Base-by-base conservation (phyloP, 2,113 vertebrate species). In the Gymnarchus niloticus region DNA sequence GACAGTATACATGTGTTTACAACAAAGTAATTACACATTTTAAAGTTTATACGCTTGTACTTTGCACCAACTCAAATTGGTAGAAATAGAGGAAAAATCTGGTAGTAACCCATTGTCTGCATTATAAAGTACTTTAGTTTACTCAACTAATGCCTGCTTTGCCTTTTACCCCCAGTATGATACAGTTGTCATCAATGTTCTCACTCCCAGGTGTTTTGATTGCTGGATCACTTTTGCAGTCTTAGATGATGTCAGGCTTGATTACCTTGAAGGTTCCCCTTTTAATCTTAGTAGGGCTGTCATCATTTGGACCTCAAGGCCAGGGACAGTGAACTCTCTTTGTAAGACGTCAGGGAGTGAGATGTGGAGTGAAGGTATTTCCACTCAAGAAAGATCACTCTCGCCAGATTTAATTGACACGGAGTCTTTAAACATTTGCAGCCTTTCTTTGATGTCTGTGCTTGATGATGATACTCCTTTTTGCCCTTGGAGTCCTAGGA, bases 221-320 rank as follows among this genome's bases (percentile, higher is more conserved):
- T 6, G 86, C 57, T 0, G 90, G 92, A 52, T 56, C 23, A 0
- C 23, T 52, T 52, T 52, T 12, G n/a, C 3, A 52, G 48, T 65
- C n/a, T 12, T 85, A 56, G 41, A 88, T 28, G 17, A 87, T 84
- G 23, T 90, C 88, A 25, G 91, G 91, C 41, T 91, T 92, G 1
- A 89, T 90, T 3, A 92, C 85, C 90, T 93, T 94, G 81, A 92
- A 94, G n/a, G 93, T 94, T 17, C 90, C 92, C 80, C 90, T 91
- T 65, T 89, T 91, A 0, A 84, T 51, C 59, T 91, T 85, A 69
- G 85, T 44, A 3, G 86, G 46, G 84, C 89, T 88, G 21, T 9
- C 88, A 28, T 84, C 8, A 25, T 17, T 59, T 6, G 84, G 85
- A 19, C 89, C 48, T 14, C 33, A 37, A 87, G 14, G 59, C 56